Base-by-base conservation (phyloP, 2,113 vertebrate genomes). In the Colossoma macropomum region DNA sequence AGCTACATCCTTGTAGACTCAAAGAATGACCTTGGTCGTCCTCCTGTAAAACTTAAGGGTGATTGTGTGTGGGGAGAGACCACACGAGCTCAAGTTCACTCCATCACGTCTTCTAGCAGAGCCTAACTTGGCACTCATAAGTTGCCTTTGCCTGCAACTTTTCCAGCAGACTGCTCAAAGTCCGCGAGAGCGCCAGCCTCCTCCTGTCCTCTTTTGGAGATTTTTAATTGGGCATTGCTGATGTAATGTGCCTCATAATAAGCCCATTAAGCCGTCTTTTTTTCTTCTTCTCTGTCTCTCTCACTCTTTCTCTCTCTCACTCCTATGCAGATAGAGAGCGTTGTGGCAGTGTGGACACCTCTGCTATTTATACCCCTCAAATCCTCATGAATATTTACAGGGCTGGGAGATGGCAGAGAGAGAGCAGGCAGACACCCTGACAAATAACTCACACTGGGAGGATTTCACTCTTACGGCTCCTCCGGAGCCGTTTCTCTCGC, bases 301-400 rank as follows among this genome's bases (percentile, higher is more conserved):
- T 34, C 30, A 34, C 16, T 69, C 32, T 69, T 32, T 38, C 66
- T 23, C 30, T 9, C 66, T 38, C 32, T 45, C 41, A n/a, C 68
- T 83, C 74, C 91, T 94, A 91, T 91, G 90, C 93, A 93, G 94
- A 94, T 94, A 91, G 92, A 93, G 91, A 92, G 93, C 86, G 91
- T 93, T 92, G 90, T 92, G 90, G 92, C 90, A 94, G 93, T 92
- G 91, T 92, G 92, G 94, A 94, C 94, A 95, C 93, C 94, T 95
- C 90, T 88, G 92, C 94, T 95, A 95, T 95, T 94, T 95, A 95
- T 95, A 95, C 93, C 90, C 92, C 93, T 89, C 90, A 95, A 95
- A 95, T 95, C 94, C 94, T 95, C 94, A 95, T 95, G 94, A 94
- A 95, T 95, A 95, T 95, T 95, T 93, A 95, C 91, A 91, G 84